phyloP scores from a whole-genome alignment of 2,797 vertebrate species.

The Lacerta bilineata region DNA sequence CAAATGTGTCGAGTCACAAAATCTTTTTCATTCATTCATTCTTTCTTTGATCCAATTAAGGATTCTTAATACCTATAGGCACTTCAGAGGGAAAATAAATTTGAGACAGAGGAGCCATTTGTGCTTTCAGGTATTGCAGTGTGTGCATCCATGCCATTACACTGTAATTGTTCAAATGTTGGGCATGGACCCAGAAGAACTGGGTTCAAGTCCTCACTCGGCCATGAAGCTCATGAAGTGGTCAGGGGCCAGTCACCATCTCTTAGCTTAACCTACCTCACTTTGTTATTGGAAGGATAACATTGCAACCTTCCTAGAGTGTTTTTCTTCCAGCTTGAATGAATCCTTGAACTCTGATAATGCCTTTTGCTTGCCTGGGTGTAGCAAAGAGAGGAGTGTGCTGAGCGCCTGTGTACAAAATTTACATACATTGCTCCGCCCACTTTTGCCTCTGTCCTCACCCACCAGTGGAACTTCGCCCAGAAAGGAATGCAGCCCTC shows the following conservation, averaged over 20 bases:
- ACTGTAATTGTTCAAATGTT: neutral
- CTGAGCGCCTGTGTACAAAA: neutral
- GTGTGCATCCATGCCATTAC: too few species aligned
- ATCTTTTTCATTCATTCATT: neutral
- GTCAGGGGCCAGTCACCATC: too few species aligned
- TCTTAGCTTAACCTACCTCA: neutral
- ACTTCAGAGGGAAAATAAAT: neutral
- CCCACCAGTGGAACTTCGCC: too few species aligned
- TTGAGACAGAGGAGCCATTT: neutral
- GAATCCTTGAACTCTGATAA: too few species aligned
- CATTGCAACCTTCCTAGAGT: too few species aligned
- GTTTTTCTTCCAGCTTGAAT: too few species aligned
- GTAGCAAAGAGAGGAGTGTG: too few species aligned
- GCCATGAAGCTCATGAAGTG: neutral
- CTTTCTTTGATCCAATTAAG: neutral
- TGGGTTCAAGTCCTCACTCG: neutral
- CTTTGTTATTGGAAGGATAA: neutral
- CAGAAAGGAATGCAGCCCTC: too few species aligned
- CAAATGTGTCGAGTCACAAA: conserved; percentile 6
- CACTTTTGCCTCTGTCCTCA: too few species aligned
- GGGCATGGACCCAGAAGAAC: neutral
- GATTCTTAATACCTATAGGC: neutral
- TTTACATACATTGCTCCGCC: too few species aligned
- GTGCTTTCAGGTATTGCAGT: neutral
- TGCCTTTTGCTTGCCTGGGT: too few species aligned